Conservation (phyloP, 2,888 invertebrate species). For the Fabriciana adippe region DNA sequence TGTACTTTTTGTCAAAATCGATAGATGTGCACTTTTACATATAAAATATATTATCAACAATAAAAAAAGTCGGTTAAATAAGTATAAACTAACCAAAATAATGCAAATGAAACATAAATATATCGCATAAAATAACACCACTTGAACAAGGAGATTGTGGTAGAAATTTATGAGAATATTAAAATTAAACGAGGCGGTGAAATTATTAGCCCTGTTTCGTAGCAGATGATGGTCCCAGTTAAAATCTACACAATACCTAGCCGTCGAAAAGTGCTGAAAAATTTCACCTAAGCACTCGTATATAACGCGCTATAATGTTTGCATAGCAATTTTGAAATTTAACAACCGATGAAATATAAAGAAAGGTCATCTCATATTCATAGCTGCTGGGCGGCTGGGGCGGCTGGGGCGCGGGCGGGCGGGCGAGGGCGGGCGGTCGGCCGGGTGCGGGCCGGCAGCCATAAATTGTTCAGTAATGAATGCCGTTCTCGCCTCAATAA, state of each 20-base stretch:
- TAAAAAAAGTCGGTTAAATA: too few species aligned
- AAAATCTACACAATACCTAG: conserved; percentile 8
- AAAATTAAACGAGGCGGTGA: conserved; percentile 23
- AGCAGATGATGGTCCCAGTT: not conserved
- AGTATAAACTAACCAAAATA: too few species aligned
- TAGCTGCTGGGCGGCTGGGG: conserved; percentile 37
- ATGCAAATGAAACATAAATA: not conserved
- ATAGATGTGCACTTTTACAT: too few species aligned
- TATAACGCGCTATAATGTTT: conserved; percentile 26
- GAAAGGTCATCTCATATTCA: conserved; percentile 49
- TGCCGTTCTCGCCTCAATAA: conserved; percentile 61
- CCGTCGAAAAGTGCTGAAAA: conserved; percentile 23
- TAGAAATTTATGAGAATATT: conserved; percentile 23
- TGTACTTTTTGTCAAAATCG: too few species aligned
- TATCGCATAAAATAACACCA: not conserved
- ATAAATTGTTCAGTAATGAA: conserved; percentile 54
- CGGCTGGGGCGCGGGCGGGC: conserved; percentile 32
- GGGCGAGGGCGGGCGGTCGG: conserved; percentile 10
- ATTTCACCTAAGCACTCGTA: conserved; percentile 22
- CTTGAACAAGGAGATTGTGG: conserved; percentile 11
- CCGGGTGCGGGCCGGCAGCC: conserved; percentile 35
- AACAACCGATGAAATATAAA: conserved; percentile 45
- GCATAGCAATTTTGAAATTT: conserved; percentile 39
- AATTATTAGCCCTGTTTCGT: conserved; percentile 18
- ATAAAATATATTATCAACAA: too few species aligned